A percentile compares a stretch with the other conserved stretches of the same genome.
Evolutionary conservation across 2,113 vertebrate genomes (phyloP).

Genomic region (Glareola pratincola): DNA sequence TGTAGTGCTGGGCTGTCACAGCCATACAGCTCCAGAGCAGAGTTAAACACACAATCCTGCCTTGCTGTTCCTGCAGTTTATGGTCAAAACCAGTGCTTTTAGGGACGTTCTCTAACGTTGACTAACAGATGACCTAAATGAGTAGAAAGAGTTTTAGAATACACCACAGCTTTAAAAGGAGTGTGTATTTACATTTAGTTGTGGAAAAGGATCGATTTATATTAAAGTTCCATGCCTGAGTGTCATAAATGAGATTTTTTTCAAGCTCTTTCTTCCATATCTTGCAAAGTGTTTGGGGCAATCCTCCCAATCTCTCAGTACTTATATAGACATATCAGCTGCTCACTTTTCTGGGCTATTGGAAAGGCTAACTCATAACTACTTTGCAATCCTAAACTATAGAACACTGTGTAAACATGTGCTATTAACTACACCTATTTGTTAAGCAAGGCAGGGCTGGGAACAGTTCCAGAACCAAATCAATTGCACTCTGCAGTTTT

Average conservation of each 20-base stretch:
- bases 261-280: background rate
- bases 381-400: background rate
- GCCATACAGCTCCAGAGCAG: background rate
- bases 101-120: background rate
- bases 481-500: background rate
- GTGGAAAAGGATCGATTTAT: background rate
- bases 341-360: background rate
- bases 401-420: background rate
- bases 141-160: background rate
- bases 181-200: background rate
- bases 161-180: background rate
- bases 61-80: background rate
- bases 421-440: background rate
- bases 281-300: background rate
- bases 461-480: conserved; percentile 28
- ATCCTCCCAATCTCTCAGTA: background rate
- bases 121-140: background rate
- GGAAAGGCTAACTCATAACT: background rate
- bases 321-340: background rate
- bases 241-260: background rate
- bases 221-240: background rate
- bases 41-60: background rate
- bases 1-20: accelerated
- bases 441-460: background rate
- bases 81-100: background rate